phyloP scores from a whole-genome alignment of 2,888 invertebrate genomes.

The Lepeophtheirus nordmannii region DNA sequence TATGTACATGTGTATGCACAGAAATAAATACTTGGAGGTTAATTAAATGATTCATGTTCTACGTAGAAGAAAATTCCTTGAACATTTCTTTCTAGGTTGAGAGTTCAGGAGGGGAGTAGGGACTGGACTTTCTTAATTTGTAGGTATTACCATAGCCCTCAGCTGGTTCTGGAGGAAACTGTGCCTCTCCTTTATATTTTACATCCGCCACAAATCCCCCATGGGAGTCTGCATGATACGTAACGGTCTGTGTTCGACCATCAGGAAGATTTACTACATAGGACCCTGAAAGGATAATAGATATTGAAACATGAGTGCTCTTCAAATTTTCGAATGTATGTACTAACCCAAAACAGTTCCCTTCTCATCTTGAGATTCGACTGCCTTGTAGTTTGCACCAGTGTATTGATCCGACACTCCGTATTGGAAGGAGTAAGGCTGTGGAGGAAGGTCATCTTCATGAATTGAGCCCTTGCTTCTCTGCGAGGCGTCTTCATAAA shows the following conservation, averaged over 20 bases:
- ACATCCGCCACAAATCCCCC: conserved; percentile 21
- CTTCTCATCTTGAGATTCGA: conserved; percentile 10
- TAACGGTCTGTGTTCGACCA: conserved; percentile 14
- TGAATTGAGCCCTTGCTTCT: not conserved
- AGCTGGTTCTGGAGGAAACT: conserved; percentile 21
- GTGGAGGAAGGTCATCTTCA: conserved; percentile 1
- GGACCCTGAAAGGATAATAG: conserved; percentile 14
- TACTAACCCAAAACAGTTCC: conserved; percentile 19
- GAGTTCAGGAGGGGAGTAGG: too few relatives aligned
- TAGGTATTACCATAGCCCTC: conserved; percentile 22
- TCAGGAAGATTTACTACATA: conserved; percentile 24
- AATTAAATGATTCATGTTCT: too few relatives aligned
- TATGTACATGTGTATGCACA: too few relatives aligned
- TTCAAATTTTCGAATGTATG: not conserved
- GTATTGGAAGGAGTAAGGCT: conserved; percentile 6
- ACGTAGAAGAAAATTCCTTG: too few relatives aligned
- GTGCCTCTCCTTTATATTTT: conserved; percentile 18
- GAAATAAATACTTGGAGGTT: too few relatives aligned
- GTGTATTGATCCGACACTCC: conserved; percentile 17
- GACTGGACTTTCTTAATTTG: not conserved
- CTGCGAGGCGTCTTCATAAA: not conserved
- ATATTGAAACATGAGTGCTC: not conserved
- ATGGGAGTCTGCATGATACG: conserved; percentile 7
- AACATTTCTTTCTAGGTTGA: too few relatives aligned
- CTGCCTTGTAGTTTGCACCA: conserved; percentile 14